phyloP scores from a whole-genome alignment of 2,888 invertebrate species.

The Dorcus hopei region DNA sequence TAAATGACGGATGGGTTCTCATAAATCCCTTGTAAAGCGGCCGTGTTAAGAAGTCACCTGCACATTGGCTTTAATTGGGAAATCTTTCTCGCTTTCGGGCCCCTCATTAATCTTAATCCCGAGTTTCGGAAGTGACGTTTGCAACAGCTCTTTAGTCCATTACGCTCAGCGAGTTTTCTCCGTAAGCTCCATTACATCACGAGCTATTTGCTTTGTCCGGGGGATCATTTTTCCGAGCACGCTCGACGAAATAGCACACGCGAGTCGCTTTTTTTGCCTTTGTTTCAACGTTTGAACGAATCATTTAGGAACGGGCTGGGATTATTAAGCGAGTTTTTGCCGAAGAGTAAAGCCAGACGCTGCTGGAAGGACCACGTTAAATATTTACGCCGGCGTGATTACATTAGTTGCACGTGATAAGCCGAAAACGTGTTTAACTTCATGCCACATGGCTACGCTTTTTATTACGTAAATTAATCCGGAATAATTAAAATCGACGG shows the following conservation, averaged over 20 bases:
- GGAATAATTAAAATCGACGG: too few species aligned
- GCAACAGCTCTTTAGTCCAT: conserved; percentile 19
- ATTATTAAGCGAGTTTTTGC: too few species aligned
- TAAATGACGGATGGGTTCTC: background rate
- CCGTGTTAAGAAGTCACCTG: background rate
- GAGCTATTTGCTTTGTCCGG: conserved; percentile 2
- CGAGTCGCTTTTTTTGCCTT: too few species aligned
- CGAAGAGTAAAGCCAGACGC: background rate
- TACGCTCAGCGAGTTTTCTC: conserved; percentile 13
- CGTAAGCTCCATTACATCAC: conserved; percentile 15
- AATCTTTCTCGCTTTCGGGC: conserved; percentile 15
- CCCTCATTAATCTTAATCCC: conserved; percentile 19
- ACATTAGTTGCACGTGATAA: background rate
- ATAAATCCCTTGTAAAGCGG: conserved; percentile 1
- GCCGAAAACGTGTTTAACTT: too few species aligned
- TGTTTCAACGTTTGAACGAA: background rate
- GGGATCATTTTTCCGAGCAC: conserved; percentile 3
- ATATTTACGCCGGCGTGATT: background rate
- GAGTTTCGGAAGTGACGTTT: conserved; percentile 14
- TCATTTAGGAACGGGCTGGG: background rate
- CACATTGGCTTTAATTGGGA: conserved; percentile 15
- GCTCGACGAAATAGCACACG: too few species aligned
- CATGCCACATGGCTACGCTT: too few species aligned
- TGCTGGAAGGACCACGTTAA: background rate
- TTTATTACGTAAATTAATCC: too few species aligned